A percentile compares a stretch with the other conserved stretches of the same genome.
Conservation (phyloP, 92 coral and sea anemone species). For the Palythoa grandiflora region DNA sequence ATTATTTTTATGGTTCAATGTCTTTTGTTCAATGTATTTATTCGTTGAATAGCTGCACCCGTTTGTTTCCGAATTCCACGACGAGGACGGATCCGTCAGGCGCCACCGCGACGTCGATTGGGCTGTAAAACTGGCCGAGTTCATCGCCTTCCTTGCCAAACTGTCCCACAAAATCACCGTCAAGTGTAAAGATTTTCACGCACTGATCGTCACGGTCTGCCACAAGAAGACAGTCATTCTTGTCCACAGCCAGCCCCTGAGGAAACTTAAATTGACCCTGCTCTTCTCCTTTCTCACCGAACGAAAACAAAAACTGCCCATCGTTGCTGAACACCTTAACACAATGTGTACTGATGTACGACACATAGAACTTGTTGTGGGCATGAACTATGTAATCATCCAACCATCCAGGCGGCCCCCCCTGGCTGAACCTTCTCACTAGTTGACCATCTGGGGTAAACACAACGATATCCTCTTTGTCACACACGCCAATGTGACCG, state of each 20-base stretch:
- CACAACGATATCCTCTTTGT: slow-evolving; percentile 45
- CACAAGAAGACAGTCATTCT: slow-evolving; percentile 71
- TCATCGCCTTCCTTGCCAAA: slow-evolving; percentile 80
- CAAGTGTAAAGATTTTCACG: slow-evolving; percentile 72
- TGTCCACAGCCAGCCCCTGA: slow-evolving; percentile 79
- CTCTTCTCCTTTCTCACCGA: slow-evolving; percentile 49
- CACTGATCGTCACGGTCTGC: slow-evolving; percentile 84
- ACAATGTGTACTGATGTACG: slow-evolving; percentile 84
- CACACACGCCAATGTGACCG: slow-evolving; percentile 47
- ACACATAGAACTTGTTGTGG: slow-evolving; percentile 67
- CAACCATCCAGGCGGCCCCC: slow-evolving; percentile 45
- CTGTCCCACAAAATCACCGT: slow-evolving; percentile 64
- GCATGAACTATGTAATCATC: slow-evolving; percentile 44
- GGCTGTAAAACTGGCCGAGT: slow-evolving; percentile 75
- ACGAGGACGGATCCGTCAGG: slow-evolving; percentile 69
- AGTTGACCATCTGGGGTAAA: slow-evolving; percentile 18
- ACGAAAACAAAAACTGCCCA: slow-evolving; percentile 69
- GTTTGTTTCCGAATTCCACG: slow-evolving; percentile 75
- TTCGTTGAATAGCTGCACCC: slow-evolving; percentile 64
- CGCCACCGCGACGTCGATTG: slow-evolving; percentile 74
- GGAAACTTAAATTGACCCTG: slow-evolving; percentile 74
- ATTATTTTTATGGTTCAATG: neutral
- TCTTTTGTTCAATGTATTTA: neutral
- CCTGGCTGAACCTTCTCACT: slow-evolving; percentile 41
- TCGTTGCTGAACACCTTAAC: slow-evolving; percentile 83